Conservation (phyloP, 2,888 invertebrate genomes). For the Drepana falcataria region DNA sequence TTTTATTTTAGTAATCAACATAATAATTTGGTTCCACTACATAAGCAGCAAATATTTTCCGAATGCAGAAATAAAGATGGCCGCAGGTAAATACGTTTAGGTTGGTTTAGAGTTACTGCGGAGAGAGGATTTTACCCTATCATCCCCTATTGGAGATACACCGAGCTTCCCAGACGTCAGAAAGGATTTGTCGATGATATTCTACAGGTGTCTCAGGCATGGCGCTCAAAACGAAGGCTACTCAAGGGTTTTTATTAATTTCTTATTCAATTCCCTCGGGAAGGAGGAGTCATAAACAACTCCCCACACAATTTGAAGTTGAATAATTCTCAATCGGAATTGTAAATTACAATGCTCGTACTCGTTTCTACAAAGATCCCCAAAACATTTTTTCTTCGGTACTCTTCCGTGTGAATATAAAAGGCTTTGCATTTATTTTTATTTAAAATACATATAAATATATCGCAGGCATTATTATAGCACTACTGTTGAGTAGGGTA, state of each 20-base stretch:
- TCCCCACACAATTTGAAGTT: neutral
- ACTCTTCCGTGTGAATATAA: neutral
- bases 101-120: conserved; percentile 29
- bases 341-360: neutral
- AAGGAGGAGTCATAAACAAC: neutral
- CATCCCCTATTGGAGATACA: conserved; percentile 13
- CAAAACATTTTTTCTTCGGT: neutral
- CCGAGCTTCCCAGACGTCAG: conserved; percentile 16
- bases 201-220: conserved; percentile 1
- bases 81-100: conserved; percentile 32
- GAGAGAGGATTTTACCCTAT: conserved; percentile 10
- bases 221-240: neutral
- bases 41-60: conserved; percentile 33
- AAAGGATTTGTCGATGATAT: conserved; percentile 17
- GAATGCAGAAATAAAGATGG: conserved; percentile 38
- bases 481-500: no score
- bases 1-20: no score
- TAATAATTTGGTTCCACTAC: no score
- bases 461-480: no score
- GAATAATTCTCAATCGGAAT: neutral
- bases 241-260: neutral
- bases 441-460: no score
- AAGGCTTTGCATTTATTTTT: neutral
- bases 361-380: neutral
- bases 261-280: neutral